Percentiles rank a stretch among this genome's conserved stretches.
phyloP scores from a whole-genome alignment of 64 coral and sea anemone genomes.

The Orbicella faveolata region DNA sequence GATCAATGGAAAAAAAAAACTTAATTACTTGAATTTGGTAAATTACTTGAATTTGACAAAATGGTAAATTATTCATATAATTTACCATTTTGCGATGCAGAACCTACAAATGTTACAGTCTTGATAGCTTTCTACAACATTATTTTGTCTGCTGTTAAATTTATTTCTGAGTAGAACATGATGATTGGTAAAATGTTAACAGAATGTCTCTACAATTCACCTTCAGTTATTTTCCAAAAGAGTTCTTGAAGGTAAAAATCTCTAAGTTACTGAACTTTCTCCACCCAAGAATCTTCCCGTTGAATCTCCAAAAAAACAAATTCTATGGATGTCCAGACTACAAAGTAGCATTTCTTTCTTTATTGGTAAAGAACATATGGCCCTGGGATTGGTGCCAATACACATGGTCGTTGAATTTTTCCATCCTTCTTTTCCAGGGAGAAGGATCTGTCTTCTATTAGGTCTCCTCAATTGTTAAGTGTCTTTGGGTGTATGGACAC shows the following conservation, averaged over 20 bases:
- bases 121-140: too few species aligned
- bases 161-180: neutral
- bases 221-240: neutral
- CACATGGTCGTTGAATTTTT: neutral
- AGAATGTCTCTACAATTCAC: neutral
- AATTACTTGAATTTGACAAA: too few species aligned
- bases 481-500: neutral
- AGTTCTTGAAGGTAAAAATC: constrained; percentile 19
- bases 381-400: constrained; percentile 39
- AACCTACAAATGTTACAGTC: too few species aligned
- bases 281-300: neutral
- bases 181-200: neutral
- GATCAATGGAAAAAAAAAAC: too few species aligned
- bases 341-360: constrained; percentile 35
- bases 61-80: too few species aligned
- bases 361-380: neutral
- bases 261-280: neutral
- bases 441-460: neutral
- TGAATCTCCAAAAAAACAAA: neutral
- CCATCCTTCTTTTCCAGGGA: constrained; percentile 1
- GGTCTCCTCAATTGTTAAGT: neutral
- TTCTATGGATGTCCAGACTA: constrained; percentile 7
- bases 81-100: too few species aligned
- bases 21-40: too few species aligned
- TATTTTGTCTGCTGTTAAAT: neutral